Conservation (phyloP, 2,113 vertebrate species). For the Myrmophylax atrothorax region DNA sequence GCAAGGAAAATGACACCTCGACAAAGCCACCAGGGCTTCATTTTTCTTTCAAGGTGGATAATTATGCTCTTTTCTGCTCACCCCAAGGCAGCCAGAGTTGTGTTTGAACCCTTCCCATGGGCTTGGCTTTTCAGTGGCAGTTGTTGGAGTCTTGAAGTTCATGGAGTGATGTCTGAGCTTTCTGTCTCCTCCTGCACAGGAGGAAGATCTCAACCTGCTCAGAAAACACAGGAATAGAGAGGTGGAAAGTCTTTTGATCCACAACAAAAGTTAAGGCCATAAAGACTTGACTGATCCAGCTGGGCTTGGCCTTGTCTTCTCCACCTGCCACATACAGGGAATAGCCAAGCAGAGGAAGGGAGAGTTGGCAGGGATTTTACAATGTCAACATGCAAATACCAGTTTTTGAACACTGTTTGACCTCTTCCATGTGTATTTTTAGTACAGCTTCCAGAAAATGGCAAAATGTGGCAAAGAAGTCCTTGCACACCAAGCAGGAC, state of each 20-base stretch:
- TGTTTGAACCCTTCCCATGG: neutral
- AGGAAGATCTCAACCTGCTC: neutral
- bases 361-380: neutral
- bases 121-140: neutral
- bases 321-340: neutral
- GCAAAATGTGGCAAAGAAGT: neutral
- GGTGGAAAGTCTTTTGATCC: neutral
- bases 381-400: neutral
- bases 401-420: neutral
- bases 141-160: neutral
- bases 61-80: neutral
- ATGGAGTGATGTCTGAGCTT: fast-evolving
- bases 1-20: neutral
- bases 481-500: neutral
- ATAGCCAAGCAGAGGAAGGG: neutral
- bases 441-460: neutral
- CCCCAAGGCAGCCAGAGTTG: neutral
- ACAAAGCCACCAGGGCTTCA: neutral
- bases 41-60: neutral
- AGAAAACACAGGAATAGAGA: neutral
- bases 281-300: neutral
- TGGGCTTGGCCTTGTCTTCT: neutral
- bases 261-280: neutral
- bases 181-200: neutral
- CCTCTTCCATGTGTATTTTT: neutral